These are phyloP conservation scores for Campoplex nolae DNA, from an alignment of 2,888 invertebrate species.

Conservation along the genomic window DNA sequence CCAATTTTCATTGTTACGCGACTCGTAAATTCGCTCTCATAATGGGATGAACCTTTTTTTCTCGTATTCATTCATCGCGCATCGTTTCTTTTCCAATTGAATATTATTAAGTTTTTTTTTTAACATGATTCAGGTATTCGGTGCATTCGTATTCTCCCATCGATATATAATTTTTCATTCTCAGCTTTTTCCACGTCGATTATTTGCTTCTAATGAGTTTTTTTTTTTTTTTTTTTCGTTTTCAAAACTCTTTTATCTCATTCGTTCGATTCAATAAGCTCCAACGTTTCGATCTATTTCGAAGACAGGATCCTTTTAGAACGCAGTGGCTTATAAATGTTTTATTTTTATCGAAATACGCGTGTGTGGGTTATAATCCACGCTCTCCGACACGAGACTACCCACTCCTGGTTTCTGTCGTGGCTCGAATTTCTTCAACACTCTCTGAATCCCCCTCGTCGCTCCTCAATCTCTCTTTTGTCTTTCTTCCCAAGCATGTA, in stretches of 20 bases:
- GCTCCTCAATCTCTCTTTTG: constrained; percentile 6
- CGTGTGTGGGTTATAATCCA: constrained; percentile 41
- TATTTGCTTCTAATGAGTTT: neutral
- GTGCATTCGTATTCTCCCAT: neutral
- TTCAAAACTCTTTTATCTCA: neutral
- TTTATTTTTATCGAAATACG: constrained; percentile 1
- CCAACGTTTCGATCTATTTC: neutral
- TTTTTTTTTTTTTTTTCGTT: neutral
- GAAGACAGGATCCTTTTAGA: neutral
- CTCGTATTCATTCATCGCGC: neutral
- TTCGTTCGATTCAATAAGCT: too few species aligned
- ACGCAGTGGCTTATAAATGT: neutral
- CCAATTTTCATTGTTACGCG: constrained; percentile 77
- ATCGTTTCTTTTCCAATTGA: neutral
- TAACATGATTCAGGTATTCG: neutral
- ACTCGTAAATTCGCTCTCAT: constrained; percentile 25
- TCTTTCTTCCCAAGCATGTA: neutral
- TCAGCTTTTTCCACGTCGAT: neutral
- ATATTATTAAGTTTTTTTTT: too few species aligned
- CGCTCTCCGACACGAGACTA: constrained; percentile 10
- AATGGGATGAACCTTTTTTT: constrained; percentile 42
- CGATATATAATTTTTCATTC: neutral
- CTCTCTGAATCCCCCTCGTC: neutral
- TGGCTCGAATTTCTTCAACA: constrained; percentile 13
- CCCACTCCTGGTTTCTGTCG: constrained; percentile 22